phyloP scores from a whole-genome alignment of 2,797 vertebrate species.

The Poliocrania exsul region DNA sequence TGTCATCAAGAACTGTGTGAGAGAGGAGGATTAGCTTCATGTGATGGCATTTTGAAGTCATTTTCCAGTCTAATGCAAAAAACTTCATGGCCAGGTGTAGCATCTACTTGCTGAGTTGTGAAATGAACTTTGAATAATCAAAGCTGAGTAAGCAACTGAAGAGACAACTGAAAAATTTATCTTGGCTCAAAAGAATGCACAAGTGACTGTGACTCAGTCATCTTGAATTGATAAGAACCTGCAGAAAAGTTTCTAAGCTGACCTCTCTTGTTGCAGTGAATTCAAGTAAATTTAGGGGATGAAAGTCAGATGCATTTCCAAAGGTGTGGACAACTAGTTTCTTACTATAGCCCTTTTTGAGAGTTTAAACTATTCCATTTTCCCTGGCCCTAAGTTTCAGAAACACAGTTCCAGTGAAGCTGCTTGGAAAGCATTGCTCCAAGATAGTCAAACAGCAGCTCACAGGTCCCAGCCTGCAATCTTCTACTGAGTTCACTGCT shows the following conservation, averaged over 20 bases:
- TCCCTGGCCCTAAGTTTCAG: neutral
- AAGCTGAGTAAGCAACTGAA: slow-evolving; percentile 5
- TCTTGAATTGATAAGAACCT: neutral
- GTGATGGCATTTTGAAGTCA: neutral
- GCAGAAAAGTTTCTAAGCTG: neutral
- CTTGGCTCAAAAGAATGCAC: neutral
- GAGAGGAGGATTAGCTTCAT: neutral
- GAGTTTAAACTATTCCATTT: neutral
- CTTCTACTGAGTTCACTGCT: neutral
- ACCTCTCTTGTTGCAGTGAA: neutral
- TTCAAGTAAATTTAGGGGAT: neutral
- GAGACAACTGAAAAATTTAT: neutral
- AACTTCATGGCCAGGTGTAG: neutral
- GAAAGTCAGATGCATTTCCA: neutral
- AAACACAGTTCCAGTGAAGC: neutral
- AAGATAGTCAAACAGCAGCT: neutral
- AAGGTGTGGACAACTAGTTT: neutral
- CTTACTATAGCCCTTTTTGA: neutral
- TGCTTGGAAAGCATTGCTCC: neutral
- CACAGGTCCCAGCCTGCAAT: neutral
- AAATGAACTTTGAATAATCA: slow-evolving; percentile 7
- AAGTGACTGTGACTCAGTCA: neutral
- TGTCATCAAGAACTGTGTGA: neutral
- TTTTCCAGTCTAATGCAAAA: neutral
- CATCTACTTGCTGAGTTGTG: neutral